Conservation (phyloP, 2,797 vertebrate species). For the Bradypodion pumilum region DNA sequence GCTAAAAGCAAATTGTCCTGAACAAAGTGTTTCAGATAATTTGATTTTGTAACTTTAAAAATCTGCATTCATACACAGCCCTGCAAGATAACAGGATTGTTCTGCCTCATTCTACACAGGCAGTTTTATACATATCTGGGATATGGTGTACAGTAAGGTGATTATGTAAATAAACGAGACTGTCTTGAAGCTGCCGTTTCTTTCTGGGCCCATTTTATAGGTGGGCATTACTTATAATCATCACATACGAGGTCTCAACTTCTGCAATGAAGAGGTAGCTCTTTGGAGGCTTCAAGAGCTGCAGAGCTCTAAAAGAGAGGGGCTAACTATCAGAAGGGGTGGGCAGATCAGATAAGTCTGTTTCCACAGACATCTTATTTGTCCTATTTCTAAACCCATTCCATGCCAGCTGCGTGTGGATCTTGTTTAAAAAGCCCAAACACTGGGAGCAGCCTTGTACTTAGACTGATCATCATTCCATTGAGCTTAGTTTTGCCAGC, state of each 20-base stretch:
- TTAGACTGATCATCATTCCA: background rate
- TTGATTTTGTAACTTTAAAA: background rate
- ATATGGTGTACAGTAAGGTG: background rate
- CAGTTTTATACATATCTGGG: constrained; percentile 1
- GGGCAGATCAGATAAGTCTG: background rate
- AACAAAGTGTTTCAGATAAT: constrained; percentile 29
- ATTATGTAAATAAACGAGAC: background rate
- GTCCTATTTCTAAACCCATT: background rate
- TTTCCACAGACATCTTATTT: background rate
- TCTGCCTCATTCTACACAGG: constrained; percentile 29
- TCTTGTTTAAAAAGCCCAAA: background rate
- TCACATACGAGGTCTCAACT: background rate
- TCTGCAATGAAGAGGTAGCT: background rate
- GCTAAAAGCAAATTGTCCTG: constrained; percentile 15
- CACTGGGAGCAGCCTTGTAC: background rate
- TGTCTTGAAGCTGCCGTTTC: background rate
- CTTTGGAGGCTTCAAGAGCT: background rate
- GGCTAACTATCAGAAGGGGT: background rate
- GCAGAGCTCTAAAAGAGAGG: background rate
- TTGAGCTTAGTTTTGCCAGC: background rate
- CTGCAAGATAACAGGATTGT: constrained; percentile 8
- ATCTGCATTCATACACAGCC: constrained; percentile 10
- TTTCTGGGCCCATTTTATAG: fast-evolving
- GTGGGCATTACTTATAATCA: background rate
- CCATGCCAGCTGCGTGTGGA: background rate